Conservation (phyloP, 2,888 invertebrate species). For the Eudemis profundana region DNA sequence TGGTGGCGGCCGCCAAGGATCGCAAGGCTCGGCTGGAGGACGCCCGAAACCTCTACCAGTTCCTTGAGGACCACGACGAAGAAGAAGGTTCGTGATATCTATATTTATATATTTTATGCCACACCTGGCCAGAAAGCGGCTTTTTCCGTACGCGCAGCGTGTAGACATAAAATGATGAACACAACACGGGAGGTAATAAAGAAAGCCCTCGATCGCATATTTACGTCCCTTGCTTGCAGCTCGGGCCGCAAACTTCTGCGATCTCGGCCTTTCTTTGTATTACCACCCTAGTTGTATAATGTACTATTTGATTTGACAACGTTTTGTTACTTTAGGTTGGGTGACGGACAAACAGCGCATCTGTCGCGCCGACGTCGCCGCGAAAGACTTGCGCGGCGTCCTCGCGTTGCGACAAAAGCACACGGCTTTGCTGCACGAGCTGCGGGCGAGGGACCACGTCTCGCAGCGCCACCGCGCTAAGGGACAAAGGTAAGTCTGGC, state of each 20-base stretch:
- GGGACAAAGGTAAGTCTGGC: slow-evolving; percentile 86
- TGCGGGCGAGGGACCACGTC: slow-evolving; percentile 88
- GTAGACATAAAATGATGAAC: too few relatives aligned
- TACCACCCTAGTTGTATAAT: too few relatives aligned
- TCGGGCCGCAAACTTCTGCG: too few relatives aligned
- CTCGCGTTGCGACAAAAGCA: slow-evolving; percentile 96
- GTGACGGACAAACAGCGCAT: slow-evolving; percentile 97
- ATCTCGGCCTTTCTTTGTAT: too few relatives aligned
- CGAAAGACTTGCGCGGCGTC: slow-evolving; percentile 96
- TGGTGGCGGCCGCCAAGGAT: slow-evolving; percentile 89
- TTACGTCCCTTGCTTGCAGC: too few relatives aligned
- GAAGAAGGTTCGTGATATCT: slow-evolving; percentile 88
- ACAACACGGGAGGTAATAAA: too few relatives aligned
- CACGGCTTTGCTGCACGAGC: slow-evolving; percentile 95
- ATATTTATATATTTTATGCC: too few relatives aligned
- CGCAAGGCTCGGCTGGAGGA: slow-evolving; percentile 95
- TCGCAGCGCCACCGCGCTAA: slow-evolving; percentile 73
- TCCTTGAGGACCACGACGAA: slow-evolving; percentile 98
- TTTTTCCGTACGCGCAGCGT: too few relatives aligned
- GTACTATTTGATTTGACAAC: too few relatives aligned
- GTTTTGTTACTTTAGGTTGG: slow-evolving; percentile 87
- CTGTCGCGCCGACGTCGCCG: slow-evolving; percentile 96
- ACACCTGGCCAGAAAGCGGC: too few relatives aligned
- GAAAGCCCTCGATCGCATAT: too few relatives aligned
- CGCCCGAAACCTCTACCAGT: slow-evolving; percentile 96